Base-by-base conservation (phyloP, 2,888 invertebrate genomes). In the Noctua comes region DNA sequence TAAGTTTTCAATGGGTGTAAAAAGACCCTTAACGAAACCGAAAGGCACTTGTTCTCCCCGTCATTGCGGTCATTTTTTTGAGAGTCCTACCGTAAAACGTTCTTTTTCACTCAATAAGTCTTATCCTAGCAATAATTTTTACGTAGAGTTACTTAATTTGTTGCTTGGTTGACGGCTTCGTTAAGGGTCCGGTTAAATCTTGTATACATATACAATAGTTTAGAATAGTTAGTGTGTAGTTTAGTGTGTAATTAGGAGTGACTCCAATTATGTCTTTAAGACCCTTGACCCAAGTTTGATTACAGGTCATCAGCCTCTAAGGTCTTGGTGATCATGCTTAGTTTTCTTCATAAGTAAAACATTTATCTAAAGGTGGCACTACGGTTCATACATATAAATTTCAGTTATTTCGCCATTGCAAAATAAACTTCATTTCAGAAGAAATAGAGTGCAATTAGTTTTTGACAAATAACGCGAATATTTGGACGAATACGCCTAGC, bases 261-360 rank as follows among this genome's bases (percentile, higher is more conserved):
- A 36, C 8, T 57, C 24, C n/a, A 76, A 69, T 36, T 65, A 77
- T 54, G 48, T 36, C 64, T 24, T 43, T 13, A 54, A 31, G 21
- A 48, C 40, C 54, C 57, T 40, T 78, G 43, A 51, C 57, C 51
- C 36, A n/a, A 43, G 43, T 57, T 36, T 70, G 83, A 83, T 83
- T 73, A 71, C 13, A 68, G 77, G 64, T 73, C 73, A 51, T 66
- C 13, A 31, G 27, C 75, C 79, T 62, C 40, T 36, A 40, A 76
- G 68, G 70, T 64, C 64, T 57, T 27, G 10, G 7, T 13, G 65
- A 72, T 64, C 18, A n/a, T 31, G 18, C 48, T 62, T 21, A 74
- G 27, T 21, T 84, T 65, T 65, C 21, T n/a, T 76, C 54, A 59
- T 43, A 59, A 46, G 36, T 54, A n/a, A 13, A 24, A 65, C 10